Percentiles rank a stretch among this genome's conserved stretches.
phyloP scores from a whole-genome alignment of 2,888 invertebrate genomes.

The Ophion obscuratus region DNA sequence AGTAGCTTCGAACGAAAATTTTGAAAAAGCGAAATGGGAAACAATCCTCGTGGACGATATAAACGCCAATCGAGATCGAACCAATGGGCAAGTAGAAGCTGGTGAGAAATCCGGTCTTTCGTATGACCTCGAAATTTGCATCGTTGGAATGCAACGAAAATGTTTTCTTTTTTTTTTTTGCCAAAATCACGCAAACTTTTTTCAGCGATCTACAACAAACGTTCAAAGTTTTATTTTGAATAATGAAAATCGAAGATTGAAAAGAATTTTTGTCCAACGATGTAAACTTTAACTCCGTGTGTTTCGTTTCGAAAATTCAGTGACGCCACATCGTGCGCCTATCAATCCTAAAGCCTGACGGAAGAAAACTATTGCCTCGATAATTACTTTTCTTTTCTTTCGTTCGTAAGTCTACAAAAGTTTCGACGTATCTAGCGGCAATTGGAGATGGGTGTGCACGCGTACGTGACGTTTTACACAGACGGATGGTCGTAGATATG shows the following conservation, averaged over 20 bases:
- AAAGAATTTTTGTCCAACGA: no score
- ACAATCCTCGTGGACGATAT: neutral
- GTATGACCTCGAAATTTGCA: no score
- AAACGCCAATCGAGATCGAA: neutral
- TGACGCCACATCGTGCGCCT: neutral
- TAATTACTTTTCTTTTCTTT: neutral
- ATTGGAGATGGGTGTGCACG: conserved; percentile 1
- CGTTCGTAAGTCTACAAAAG: neutral
- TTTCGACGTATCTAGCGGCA: neutral
- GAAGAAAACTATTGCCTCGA: neutral
- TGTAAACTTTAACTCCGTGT: no score
- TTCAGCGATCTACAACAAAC: no score
- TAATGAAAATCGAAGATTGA: no score
- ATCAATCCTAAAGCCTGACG: neutral
- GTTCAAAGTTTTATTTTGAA: no score
- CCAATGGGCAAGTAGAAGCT: neutral
- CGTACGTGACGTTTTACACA: conserved; percentile 3
- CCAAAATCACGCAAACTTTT: no score
- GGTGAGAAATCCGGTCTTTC: neutral
- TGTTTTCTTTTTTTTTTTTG: no score
- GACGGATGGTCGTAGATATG: conserved; percentile 6
- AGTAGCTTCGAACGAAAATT: neutral
- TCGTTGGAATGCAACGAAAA: no score
- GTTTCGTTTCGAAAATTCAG: neutral
- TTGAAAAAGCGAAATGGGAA: neutral